phyloP scores from a whole-genome alignment of 2,797 vertebrate species.

The Rachycentron canadum region DNA sequence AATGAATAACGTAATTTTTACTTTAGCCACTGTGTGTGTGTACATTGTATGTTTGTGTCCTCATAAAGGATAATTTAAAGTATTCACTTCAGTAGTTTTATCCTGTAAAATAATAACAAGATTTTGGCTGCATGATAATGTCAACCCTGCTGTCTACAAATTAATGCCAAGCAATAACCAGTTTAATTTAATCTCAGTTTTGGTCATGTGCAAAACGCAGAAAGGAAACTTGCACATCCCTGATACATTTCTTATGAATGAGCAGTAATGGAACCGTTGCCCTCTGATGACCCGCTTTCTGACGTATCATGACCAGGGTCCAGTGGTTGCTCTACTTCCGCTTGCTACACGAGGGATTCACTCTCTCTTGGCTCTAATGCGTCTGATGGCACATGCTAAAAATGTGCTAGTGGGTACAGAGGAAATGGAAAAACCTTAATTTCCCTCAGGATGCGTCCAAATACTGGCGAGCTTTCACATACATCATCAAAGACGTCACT shows the following conservation, averaged over 20 bases:
- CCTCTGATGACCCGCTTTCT: slow-evolving; percentile 58
- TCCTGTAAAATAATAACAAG: not conserved
- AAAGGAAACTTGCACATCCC: slow-evolving; percentile 18
- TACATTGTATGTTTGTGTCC: not conserved
- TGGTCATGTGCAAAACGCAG: not conserved
- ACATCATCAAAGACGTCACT: slow-evolving; percentile 87
- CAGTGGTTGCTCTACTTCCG: slow-evolving; percentile 72
- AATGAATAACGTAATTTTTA: not conserved
- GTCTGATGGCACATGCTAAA: slow-evolving; percentile 77
- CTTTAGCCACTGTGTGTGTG: not conserved
- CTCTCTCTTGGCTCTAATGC: slow-evolving; percentile 69
- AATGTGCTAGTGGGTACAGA: slow-evolving; percentile 79
- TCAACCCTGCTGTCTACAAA: not conserved
- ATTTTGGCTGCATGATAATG: not conserved
- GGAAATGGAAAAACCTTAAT: slow-evolving; percentile 89
- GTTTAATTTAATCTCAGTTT: not conserved
- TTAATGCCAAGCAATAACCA: not conserved
- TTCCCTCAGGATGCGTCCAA: slow-evolving; percentile 88
- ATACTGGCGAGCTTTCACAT: slow-evolving; percentile 85
- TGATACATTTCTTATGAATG: slow-evolving; percentile 48
- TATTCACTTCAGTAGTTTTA: not conserved
- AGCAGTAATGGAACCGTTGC: slow-evolving; percentile 36
- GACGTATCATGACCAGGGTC: slow-evolving; percentile 66
- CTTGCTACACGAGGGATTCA: slow-evolving; percentile 66
- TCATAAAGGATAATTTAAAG: not conserved